These are phyloP conservation scores for Zaprionus gabonicus DNA, from an alignment of 1,140 invertebrate genomes.

Conservation along the genomic window DNA sequence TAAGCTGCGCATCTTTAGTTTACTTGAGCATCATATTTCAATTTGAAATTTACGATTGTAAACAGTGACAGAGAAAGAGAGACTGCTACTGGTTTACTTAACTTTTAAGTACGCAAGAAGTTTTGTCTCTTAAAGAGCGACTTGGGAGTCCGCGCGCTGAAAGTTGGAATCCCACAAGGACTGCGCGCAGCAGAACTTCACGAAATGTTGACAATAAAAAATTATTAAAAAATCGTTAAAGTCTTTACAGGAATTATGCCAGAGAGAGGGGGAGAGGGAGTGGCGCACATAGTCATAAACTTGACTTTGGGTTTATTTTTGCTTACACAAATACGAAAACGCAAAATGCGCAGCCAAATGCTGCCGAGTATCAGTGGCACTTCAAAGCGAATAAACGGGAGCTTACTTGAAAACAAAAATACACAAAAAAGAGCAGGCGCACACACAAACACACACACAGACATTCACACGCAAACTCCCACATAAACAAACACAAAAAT, in stretches of 20 bases:
- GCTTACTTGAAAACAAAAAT: slow-evolving; percentile 54
- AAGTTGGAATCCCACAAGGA: slow-evolving; percentile 28
- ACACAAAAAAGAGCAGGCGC: slow-evolving; percentile 32
- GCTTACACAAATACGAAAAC: slow-evolving; percentile 42
- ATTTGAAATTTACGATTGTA: slow-evolving; percentile 34
- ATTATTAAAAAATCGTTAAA: slow-evolving; percentile 79
- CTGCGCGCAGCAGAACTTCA: slow-evolving; percentile 19
- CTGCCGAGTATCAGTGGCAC: slow-evolving; percentile 44
- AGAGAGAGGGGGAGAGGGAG: slow-evolving; percentile 3
- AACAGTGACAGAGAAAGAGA: neutral
- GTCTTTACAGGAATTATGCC: slow-evolving; percentile 73
- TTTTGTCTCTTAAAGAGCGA: slow-evolving; percentile 15
- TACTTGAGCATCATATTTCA: slow-evolving; percentile 28
- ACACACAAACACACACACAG: slow-evolving; percentile 20
- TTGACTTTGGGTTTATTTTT: slow-evolving; percentile 53
- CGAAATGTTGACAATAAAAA: slow-evolving; percentile 69
- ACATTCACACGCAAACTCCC: slow-evolving; percentile 13
- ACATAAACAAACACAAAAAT: slow-evolving; percentile 25
- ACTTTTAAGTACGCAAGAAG: slow-evolving; percentile 3
- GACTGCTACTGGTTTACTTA: slow-evolving; percentile 22
- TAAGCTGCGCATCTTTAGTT: neutral
- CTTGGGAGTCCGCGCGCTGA: neutral
- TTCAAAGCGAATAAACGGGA: slow-evolving; percentile 74
- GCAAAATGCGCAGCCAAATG: slow-evolving; percentile 15
- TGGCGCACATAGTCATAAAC: slow-evolving; percentile 50